A percentile compares a stretch with the other conserved stretches of the same genome.
phyloP scores from a whole-genome alignment of 2,888 invertebrate genomes.

The Anodontia alba region DNA sequence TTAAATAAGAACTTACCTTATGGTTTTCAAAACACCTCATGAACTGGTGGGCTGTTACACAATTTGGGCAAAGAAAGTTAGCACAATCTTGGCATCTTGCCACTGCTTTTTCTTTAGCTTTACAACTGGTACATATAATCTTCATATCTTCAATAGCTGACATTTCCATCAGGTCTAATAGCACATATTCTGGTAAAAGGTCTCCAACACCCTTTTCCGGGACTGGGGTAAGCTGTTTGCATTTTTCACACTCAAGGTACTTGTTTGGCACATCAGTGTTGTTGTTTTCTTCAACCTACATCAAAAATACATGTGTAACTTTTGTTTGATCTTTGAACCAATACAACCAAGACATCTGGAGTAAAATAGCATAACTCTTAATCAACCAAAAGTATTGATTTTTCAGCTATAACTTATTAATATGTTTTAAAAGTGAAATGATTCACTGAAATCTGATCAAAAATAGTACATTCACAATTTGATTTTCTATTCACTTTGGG shows the following conservation, averaged over 20 bases:
- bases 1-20: too few relatives aligned
- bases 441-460: too few relatives aligned
- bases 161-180: slow-evolving; percentile 87
- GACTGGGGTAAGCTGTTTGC: slow-evolving; percentile 60
- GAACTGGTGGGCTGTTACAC: slow-evolving; percentile 97
- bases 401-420: too few relatives aligned
- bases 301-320: not conserved
- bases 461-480: too few relatives aligned
- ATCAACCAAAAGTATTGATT: too few relatives aligned
- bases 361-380: too few relatives aligned
- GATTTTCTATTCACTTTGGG: too few relatives aligned
- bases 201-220: slow-evolving; percentile 87
- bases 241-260: slow-evolving; percentile 65
- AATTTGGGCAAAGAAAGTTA: slow-evolving; percentile 96
- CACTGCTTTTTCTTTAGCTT: slow-evolving; percentile 96
- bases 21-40: slow-evolving; percentile 99
- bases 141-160: slow-evolving; percentile 88
- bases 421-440: too few relatives aligned
- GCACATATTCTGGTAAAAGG: slow-evolving; percentile 94
- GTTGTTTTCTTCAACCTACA: slow-evolving; percentile 50
- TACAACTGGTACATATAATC: slow-evolving; percentile 95
- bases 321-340: too few relatives aligned
- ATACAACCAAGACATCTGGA: slow-evolving; percentile 31
- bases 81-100: slow-evolving; percentile 98
- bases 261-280: slow-evolving; percentile 16